Evolutionary conservation across 2,888 invertebrate species (phyloP).

Genomic region (Diaphora mendica): DNA sequence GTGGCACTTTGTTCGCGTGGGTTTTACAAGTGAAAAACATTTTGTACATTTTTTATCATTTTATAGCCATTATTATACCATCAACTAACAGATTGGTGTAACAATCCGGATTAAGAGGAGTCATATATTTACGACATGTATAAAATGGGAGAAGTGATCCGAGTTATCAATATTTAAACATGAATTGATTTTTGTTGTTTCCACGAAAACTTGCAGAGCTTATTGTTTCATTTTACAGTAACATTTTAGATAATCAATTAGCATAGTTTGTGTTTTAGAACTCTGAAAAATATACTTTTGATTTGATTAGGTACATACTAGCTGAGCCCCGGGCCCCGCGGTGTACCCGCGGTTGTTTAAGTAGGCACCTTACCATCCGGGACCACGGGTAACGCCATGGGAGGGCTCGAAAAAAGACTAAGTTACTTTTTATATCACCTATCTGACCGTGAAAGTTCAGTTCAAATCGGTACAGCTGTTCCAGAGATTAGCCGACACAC

Average conservation of each 20-base stretch:
- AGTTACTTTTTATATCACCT: no score
- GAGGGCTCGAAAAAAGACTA: no score
- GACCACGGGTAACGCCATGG: no score
- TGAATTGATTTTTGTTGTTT: neutral
- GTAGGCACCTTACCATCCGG: no score
- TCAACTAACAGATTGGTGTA: conserved; percentile 5
- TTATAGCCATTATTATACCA: conserved; percentile 3
- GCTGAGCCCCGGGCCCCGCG: no score
- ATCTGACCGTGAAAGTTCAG: no score
- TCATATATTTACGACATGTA: neutral
- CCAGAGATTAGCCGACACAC: no score
- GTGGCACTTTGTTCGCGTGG: neutral
- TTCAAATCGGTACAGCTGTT: no score
- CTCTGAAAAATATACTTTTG: no score
- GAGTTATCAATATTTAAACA: conserved; percentile 6
- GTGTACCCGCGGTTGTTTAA: no score
- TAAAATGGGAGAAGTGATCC: neutral
- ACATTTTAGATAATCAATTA: neutral
- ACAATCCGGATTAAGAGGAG: neutral
- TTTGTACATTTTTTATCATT: neutral
- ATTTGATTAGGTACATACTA: no score
- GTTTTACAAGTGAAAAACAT: conserved; percentile 6
- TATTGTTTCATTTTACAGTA: neutral
- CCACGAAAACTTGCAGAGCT: neutral
- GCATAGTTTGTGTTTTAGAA: neutral